Percentiles rank a stretch among this genome's conserved stretches.
Evolutionary conservation across 2,113 vertebrate species (phyloP).

Genomic region (Menura novaehollandiae): DNA sequence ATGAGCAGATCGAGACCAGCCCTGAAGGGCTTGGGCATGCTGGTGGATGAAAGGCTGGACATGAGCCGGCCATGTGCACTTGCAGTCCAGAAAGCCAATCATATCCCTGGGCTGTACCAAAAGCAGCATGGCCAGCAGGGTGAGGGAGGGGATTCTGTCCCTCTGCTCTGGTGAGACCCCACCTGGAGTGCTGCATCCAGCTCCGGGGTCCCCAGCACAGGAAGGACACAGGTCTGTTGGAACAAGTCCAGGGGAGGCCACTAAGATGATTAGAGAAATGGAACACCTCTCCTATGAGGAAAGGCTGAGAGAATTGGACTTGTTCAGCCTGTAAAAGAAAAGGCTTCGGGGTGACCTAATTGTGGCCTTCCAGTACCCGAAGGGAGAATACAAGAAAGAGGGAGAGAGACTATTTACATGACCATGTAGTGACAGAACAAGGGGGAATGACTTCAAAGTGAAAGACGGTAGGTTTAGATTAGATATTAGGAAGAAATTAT

Average conservation of each 20-base stretch:
- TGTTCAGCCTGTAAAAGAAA: not conserved
- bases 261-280: not conserved
- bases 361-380: not conserved
- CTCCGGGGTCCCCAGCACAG: not conserved
- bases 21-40: not conserved
- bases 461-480: not conserved
- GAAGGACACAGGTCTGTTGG: not conserved
- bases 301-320: not conserved
- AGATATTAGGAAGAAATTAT: not conserved
- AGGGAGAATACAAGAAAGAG: not conserved
- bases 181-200: not conserved
- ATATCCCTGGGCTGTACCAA: not conserved
- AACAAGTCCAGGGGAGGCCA: not conserved
- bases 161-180: not conserved
- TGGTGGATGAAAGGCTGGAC: not conserved
- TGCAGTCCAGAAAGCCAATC: not conserved
- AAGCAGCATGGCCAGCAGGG: rapidly evolving
- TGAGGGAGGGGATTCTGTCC: not conserved
- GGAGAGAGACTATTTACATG: too few species aligned
- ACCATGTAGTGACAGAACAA: not conserved
- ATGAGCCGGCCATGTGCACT: not conserved
- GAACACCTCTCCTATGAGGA: not conserved
- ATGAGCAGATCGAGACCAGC: not conserved
- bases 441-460: not conserved
- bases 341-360: not conserved